Base-by-base conservation (phyloP, 2,888 invertebrate genomes). In the Dyspetes luteomarginatus region DNA sequence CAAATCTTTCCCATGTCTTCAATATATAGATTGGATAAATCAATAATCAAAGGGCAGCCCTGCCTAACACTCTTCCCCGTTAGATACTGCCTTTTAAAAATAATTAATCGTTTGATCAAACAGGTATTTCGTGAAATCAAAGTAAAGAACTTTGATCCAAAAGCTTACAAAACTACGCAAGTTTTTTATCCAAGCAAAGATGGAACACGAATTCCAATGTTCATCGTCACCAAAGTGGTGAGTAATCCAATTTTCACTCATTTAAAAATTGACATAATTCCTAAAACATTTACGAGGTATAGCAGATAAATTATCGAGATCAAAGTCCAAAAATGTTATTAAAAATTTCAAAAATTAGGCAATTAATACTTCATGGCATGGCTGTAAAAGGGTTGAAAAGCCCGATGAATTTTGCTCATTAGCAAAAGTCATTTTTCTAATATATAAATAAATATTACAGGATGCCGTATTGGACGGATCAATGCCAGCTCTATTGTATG, bases 201-300 rank as follows among this genome's bases (percentile, higher is more conserved):
- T 92, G 97, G 97, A 86, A 98, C 97, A 17, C 95, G 96, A 93
- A 95, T 99, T 86, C 99, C 99, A 19, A 99, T 99, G 98, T 99
- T 98, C 92, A 96, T 99, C 83, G 95, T 97, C 74, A 94, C 95
- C 82, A 96, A 95, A 92, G 96, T 96, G 93, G 96, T 95, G 92
- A 88, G 85, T 84, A 73, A 52, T 52, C 12, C 5, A 67, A 24
- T 22, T 52, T 24, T 15, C 22, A 12, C 4, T 9, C 12, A 52
- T 73, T 43, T n/a, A 1, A n/a, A n/a, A n/a, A n/a, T n/a, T n/a
- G n/a, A n/a, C n/a, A n/a, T n/a, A n/a, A n/a, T n/a, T n/a, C n/a
- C n/a, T n/a, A n/a, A n/a, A n/a, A n/a, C n/a, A n/a, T n/a, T n/a
- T n/a, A n/a, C n/a, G n/a, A n/a, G n/a, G n/a, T n/a, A n/a, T n/a